These are phyloP conservation scores for Micronycteris hirsuta DNA, from an alignment of 2,113 vertebrate species.

Conservation along the genomic window DNA sequence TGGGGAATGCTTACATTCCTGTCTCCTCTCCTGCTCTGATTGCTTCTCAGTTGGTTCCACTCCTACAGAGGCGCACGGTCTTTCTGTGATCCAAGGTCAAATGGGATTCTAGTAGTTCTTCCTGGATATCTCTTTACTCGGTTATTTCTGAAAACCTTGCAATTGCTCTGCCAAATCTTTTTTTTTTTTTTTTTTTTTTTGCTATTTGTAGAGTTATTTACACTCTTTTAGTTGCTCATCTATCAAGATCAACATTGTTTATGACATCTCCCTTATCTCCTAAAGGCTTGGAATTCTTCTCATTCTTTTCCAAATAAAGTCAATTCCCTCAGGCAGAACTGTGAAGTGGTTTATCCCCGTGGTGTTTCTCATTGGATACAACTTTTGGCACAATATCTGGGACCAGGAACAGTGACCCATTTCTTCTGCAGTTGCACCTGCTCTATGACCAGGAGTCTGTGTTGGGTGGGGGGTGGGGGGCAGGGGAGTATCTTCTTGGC, in stretches of 20 bases:
- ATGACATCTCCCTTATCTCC: not conserved
- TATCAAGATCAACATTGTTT: not conserved
- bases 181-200: not conserved
- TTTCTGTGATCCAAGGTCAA: not conserved
- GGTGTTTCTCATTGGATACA: not conserved
- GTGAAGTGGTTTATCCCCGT: not conserved
- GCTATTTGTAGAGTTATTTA: not conserved
- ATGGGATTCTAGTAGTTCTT: not conserved
- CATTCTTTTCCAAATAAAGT: not conserved
- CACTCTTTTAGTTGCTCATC: not conserved
- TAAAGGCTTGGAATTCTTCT: not conserved
- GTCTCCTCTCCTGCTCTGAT: not conserved
- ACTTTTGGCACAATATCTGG: not conserved
- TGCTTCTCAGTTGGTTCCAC: not conserved
- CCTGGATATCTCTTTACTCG: not conserved
- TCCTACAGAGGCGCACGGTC: not conserved
- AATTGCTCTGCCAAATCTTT: not conserved
- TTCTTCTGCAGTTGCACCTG: not conserved
- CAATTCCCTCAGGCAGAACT: not conserved
- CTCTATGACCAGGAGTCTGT: not conserved
- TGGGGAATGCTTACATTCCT: not conserved
- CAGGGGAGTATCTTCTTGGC: not conserved
- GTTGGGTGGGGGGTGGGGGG: accelerated
- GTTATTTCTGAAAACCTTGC: not conserved
- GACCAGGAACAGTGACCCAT: accelerated